Evolutionary conservation across 2,113 vertebrate genomes (phyloP).

Genomic region (Chamaea fasciata): DNA sequence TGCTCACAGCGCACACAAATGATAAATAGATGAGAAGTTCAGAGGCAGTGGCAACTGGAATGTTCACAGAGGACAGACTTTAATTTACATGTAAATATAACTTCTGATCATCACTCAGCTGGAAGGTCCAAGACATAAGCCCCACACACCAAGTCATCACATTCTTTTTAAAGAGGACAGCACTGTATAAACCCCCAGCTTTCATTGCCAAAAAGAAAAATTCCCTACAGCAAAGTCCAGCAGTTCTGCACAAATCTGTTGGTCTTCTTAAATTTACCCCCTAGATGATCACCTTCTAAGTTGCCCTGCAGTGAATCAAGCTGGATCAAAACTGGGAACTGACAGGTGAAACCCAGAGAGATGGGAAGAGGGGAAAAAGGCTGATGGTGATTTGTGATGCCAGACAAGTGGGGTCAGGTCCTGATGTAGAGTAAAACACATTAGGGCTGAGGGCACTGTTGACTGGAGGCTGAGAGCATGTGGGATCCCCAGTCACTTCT

Average conservation of each 20-base stretch:
- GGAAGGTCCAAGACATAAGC: neutral
- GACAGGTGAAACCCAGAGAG: neutral
- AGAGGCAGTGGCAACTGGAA: conserved; percentile 49
- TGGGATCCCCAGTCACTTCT: neutral
- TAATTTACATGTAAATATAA: conserved; percentile 78
- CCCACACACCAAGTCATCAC: neutral
- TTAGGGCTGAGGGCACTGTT: neutral
- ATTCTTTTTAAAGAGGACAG: neutral
- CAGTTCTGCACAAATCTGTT: neutral
- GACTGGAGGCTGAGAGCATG: neutral
- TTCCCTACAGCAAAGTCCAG: neutral
- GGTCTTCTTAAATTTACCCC: neutral
- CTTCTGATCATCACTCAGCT: conserved; percentile 53
- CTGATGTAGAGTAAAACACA: neutral
- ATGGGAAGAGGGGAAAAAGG: neutral
- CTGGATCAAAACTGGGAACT: neutral
- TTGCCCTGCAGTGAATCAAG: neutral
- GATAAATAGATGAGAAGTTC: conserved; percentile 58
- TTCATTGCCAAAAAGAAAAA: neutral
- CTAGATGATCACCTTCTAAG: neutral
- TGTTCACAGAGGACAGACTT: conserved; percentile 55
- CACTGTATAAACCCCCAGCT: neutral
- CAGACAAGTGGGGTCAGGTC: neutral
- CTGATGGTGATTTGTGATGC: neutral
- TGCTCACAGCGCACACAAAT: conserved; percentile 77